These are phyloP conservation scores for Ophioderma brevispina DNA, from an alignment of 35 echinoderm and acorn worm species.

Conservation along the genomic window DNA sequence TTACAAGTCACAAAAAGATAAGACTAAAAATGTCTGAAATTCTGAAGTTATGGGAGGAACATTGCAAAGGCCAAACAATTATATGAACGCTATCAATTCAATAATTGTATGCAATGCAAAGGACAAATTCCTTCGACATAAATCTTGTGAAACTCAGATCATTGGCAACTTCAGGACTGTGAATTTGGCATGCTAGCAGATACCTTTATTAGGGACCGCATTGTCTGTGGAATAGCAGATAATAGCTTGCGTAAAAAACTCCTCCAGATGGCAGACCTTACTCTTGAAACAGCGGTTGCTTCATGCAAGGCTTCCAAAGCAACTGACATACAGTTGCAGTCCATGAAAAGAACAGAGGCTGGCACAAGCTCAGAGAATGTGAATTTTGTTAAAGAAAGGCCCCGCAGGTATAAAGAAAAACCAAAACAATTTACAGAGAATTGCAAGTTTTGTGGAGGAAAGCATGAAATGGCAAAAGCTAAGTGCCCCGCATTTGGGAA, in stretches of 20 bases:
- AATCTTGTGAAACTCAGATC: constrained; percentile 48
- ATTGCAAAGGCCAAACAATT: constrained; percentile 80
- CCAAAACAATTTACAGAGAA: constrained; percentile 8
- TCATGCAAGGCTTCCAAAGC: constrained; percentile 49
- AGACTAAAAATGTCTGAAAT: constrained; percentile 26
- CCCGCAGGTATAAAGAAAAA: not conserved
- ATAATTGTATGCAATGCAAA: constrained; percentile 56
- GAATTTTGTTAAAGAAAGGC: not conserved
- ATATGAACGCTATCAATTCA: constrained; percentile 70
- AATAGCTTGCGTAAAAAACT: constrained; percentile 47
- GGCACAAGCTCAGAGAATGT: not conserved
- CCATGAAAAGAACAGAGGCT: too few species aligned
- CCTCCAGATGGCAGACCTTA: constrained; percentile 53
- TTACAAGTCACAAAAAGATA: constrained; percentile 44
- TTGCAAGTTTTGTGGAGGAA: constrained; percentile 53
- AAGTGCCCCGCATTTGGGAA: constrained; percentile 48
- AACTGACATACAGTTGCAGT: constrained; percentile 40
- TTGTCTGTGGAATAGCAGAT: constrained; percentile 50
- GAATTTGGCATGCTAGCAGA: constrained; percentile 52
- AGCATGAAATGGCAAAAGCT: constrained; percentile 44
- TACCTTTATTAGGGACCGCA: constrained; percentile 47
- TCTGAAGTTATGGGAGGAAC: constrained; percentile 47
- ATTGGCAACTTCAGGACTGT: constrained; percentile 60
- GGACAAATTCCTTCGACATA: constrained; percentile 65
- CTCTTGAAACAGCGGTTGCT: constrained; percentile 40